A percentile compares a stretch with the other conserved stretches of the same genome.
Evolutionary conservation across 2,888 invertebrate genomes (phyloP).

Genomic region (Myathropa florea): DNA sequence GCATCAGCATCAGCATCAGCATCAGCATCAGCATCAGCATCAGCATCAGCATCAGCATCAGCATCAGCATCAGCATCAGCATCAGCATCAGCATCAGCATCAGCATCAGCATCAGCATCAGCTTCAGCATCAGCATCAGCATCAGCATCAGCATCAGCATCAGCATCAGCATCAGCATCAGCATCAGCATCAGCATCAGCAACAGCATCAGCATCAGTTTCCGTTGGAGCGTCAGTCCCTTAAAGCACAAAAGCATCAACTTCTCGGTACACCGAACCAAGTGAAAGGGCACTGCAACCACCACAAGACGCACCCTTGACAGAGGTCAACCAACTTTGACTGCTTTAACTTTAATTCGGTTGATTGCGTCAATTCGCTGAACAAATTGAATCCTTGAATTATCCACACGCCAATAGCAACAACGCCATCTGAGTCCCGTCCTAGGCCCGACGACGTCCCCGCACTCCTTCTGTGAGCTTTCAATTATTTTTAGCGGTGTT

Average conservation of each 20-base stretch:
- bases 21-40: constrained; percentile 11
- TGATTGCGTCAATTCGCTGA: neutral
- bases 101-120: constrained; percentile 6
- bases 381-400: constrained; percentile 24
- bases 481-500: constrained; percentile 58
- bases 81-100: constrained; percentile 11
- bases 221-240: neutral
- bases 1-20: constrained; percentile 5
- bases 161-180: constrained; percentile 6
- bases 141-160: constrained; percentile 11
- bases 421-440: neutral
- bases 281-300: neutral
- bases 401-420: neutral
- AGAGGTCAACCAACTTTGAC: neutral
- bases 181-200: neutral
- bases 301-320: too few relatives aligned
- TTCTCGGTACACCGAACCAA: neutral
- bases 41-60: constrained; percentile 10
- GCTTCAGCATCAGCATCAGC: constrained; percentile 3
- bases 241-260: neutral
- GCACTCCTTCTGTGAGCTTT: constrained; percentile 30
- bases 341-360: neutral
- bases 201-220: neutral
- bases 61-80: constrained; percentile 3
- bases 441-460: neutral